These are phyloP conservation scores for Tetramorium bicarinatum DNA, from an alignment of 2,888 invertebrate genomes.

Conservation along the genomic window DNA sequence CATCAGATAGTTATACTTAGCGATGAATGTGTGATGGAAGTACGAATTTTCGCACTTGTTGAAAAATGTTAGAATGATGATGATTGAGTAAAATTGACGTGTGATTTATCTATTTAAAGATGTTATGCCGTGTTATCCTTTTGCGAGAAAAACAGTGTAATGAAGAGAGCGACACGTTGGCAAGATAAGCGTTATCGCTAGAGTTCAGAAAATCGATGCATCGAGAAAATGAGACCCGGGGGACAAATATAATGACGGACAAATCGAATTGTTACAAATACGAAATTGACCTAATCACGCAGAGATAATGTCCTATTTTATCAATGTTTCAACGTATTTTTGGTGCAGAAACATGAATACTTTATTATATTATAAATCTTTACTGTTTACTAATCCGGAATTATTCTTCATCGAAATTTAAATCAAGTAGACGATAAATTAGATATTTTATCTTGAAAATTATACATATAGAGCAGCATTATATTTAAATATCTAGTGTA, in stretches of 20 bases:
- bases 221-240: background rate
- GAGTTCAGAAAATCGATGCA: slow-evolving; percentile 25
- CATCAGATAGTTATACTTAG: slow-evolving; percentile 13
- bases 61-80: background rate
- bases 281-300: slow-evolving; percentile 22
- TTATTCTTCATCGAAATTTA: background rate
- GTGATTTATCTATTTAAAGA: slow-evolving; percentile 5
- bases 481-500: background rate
- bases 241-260: background rate
- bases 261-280: background rate
- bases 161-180: background rate
- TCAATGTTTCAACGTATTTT: background rate
- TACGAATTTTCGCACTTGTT: background rate
- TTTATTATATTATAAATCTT: slow-evolving; percentile 5
- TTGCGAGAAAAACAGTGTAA: background rate
- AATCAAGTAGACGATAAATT: background rate
- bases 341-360: background rate
- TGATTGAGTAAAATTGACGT: background rate
- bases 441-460: background rate
- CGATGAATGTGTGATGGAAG: background rate
- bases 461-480: background rate
- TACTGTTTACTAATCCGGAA: background rate
- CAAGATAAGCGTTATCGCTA: slow-evolving; percentile 20
- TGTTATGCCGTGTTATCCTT: background rate
- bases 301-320: background rate